phyloP scores from a whole-genome alignment of 1,140 invertebrate genomes.

The Ephestia elutella region DNA sequence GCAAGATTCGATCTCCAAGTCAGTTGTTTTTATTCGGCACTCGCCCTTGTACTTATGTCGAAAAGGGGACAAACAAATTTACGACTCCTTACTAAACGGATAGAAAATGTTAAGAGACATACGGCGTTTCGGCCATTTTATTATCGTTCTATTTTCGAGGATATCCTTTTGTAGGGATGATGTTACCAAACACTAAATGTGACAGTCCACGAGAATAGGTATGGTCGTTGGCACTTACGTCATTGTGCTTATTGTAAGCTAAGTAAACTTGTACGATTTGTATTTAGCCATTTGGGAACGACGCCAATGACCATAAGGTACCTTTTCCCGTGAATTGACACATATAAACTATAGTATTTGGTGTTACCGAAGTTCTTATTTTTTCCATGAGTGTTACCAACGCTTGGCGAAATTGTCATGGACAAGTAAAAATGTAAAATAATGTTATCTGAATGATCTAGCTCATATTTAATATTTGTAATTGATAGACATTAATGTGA shows the following conservation, averaged over 20 bases:
- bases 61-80: conserved; percentile 23
- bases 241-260: too few species aligned
- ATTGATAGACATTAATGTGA: conserved; percentile 12
- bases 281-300: too few species aligned
- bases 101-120: conserved; percentile 18
- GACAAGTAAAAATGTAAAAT: conserved; percentile 24
- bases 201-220: too few species aligned
- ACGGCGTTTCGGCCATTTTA: conserved; percentile 10
- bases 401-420: conserved; percentile 21
- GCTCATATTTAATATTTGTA: conserved; percentile 10
- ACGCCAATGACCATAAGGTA: too few species aligned
- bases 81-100: conserved; percentile 20
- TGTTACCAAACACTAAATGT: too few species aligned
- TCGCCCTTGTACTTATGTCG: conserved; percentile 19
- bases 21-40: conserved; percentile 16
- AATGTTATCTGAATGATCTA: conserved; percentile 24
- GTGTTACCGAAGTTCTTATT: too few species aligned
- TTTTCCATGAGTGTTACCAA: too few species aligned
- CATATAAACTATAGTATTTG: too few species aligned
- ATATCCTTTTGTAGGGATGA: conserved; percentile 16
- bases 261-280: too few species aligned
- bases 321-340: too few species aligned
- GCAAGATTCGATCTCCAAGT: conserved; percentile 15
- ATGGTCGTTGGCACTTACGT: too few species aligned
- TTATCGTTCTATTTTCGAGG: conserved; percentile 2